Base-by-base conservation (phyloP, 2,888 invertebrate species). In the Hedychridium roseum region DNA sequence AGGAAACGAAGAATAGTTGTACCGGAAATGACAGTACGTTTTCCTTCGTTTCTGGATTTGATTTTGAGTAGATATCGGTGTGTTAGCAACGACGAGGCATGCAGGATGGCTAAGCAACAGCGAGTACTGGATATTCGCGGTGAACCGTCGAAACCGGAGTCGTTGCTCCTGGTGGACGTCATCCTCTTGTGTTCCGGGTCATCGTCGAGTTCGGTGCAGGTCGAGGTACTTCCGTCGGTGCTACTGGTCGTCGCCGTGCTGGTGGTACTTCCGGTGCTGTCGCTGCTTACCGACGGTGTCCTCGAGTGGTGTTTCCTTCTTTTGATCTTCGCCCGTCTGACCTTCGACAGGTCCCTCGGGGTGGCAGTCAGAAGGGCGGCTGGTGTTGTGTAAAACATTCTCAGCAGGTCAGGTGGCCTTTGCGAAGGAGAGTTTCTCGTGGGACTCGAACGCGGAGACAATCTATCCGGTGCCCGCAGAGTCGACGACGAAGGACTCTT, bases 151-250 rank as follows among this genome's bases (percentile, higher is more conserved):
- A 92, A 91, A 60, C 92, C 91, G 48, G 92, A 92, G 81, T 92
- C 92, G 79, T 89, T 90, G 67, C 91, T 91, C 68, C 90, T 89
- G 53, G 90, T 91, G 46, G 88, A 88, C 36, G 83, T 84, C 79
- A 85, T 82, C 67, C 84, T 83, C 62, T 85, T 83, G 27, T 71
- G 74, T 28, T 71, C 75, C n/a, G 59, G 57, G 32, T 84, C 84
- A 43, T 84, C 85, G 43, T 79, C 78, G 40, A 68, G 66, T 11
- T 80, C 78, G 58, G 81, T 82, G 58, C 64, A 78, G 51, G 67
- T 76, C 41, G 74, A 79, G 57, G 65, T 68, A 3, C 68, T 72
- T 15, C 71, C 73, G 45, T 73, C 71, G n/a, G 68, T 60, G 30
- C 68, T 74, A 1, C 60, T 71, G 0, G 66, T 71, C 14, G 71